Evolutionary conservation across 2,113 vertebrate genomes (phyloP).

Genomic region (Lamprologus tigripictilis): DNA sequence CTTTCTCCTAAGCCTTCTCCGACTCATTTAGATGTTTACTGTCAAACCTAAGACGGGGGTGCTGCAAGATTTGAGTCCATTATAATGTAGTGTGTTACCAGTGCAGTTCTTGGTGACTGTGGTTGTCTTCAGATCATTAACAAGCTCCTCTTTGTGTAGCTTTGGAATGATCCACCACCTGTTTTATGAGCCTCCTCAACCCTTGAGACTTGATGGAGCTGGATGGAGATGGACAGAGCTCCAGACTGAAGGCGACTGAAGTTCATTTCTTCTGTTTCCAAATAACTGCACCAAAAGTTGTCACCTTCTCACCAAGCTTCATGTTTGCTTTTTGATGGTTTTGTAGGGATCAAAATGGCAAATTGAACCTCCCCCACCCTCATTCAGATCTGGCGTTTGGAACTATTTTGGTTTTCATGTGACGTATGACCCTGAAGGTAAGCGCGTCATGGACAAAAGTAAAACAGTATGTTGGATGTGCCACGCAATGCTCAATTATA

Average conservation of each 20-base stretch:
- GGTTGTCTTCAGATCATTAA: not conserved
- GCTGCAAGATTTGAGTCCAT: not conserved
- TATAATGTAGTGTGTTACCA: not conserved
- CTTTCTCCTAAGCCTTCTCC: not conserved
- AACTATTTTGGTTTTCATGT: too few species aligned
- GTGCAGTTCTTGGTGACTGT: not conserved
- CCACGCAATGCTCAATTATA: too few species aligned
- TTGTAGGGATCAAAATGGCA: not conserved
- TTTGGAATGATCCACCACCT: not conserved
- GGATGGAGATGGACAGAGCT: not conserved
- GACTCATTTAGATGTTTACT: not conserved
- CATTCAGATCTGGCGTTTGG: too few species aligned
- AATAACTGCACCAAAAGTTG: not conserved
- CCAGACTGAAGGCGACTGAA: not conserved
- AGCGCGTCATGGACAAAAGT: too few species aligned
- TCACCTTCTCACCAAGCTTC: not conserved
- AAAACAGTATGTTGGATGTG: too few species aligned
- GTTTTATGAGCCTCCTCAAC: fast-evolving
- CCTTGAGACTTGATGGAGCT: not conserved
- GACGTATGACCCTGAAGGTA: too few species aligned
- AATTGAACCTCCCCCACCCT: too few species aligned
- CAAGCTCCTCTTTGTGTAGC: not conserved
- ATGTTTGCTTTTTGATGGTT: not conserved
- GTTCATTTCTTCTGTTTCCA: not conserved
- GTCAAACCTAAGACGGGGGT: not conserved